Conservation (phyloP, 2,888 invertebrate species). For the Phrixothrix hirtus region DNA sequence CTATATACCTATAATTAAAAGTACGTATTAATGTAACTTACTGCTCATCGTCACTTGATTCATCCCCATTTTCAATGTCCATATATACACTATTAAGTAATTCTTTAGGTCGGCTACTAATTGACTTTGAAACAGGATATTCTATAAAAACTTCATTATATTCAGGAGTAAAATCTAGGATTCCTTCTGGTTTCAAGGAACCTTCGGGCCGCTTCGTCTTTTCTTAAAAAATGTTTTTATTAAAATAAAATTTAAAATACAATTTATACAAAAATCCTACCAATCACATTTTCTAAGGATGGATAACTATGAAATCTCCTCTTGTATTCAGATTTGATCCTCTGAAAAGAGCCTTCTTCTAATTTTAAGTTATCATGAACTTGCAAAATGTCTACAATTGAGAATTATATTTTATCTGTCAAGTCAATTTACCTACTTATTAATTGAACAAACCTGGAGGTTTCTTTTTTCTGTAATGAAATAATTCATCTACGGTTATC, state of each 20-base stretch:
- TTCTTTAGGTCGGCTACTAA: conserved; percentile 16
- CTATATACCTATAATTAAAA: too few species aligned
- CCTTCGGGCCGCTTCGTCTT: conserved; percentile 32
- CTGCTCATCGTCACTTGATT: conserved; percentile 35
- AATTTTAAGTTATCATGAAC: conserved; percentile 47
- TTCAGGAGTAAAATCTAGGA: conserved; percentile 48
- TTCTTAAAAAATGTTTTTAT: too few species aligned
- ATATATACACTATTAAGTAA: conserved; percentile 25
- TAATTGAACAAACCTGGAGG: too few species aligned
- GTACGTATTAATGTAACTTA: conserved; percentile 25
- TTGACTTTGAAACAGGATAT: conserved; percentile 39
- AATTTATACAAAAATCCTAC: too few species aligned
- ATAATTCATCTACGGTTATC: conserved; percentile 60
- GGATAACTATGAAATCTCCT: conserved; percentile 49
- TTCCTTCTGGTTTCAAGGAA: conserved; percentile 53
- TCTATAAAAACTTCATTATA: conserved; percentile 45
- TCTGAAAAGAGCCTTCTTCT: conserved; percentile 49
- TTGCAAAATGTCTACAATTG: conserved; percentile 19
- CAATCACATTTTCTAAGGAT: too few species aligned
- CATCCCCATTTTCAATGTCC: conserved; percentile 30
- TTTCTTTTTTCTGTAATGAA: conserved; percentile 57
- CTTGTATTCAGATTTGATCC: conserved; percentile 51
- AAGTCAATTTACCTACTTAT: too few species aligned
- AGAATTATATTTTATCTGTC: too few species aligned
- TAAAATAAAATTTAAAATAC: too few species aligned